Evolutionary conservation across 2,113 vertebrate genomes (phyloP).

Genomic region (Ptilonorhynchus violaceus): DNA sequence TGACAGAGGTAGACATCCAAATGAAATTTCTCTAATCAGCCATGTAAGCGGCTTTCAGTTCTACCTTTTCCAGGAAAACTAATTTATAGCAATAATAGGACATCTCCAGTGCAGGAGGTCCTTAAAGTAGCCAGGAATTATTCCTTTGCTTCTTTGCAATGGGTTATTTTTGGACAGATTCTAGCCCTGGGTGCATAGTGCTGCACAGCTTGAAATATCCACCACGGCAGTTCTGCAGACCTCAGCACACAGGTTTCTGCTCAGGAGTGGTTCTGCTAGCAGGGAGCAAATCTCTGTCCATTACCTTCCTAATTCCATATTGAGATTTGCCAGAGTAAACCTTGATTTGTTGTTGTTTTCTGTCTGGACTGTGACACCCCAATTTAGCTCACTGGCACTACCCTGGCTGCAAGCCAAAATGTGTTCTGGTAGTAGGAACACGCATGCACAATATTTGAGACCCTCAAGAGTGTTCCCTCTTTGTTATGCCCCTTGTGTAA

Average conservation of each 20-base stretch:
- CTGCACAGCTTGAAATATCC: neutral
- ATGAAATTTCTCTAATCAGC: slow-evolving; percentile 5
- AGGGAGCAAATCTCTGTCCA: neutral
- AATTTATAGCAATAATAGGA: neutral
- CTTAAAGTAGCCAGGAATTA: neutral
- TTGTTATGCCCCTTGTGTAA: neutral
- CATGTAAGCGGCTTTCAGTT: slow-evolving; percentile 16
- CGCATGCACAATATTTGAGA: neutral
- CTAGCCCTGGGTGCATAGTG: neutral
- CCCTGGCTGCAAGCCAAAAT: neutral
- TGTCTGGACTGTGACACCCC: neutral
- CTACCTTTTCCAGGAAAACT: neutral
- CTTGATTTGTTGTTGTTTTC: neutral
- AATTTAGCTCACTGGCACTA: neutral
- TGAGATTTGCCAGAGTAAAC: neutral
- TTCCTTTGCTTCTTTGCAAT: neutral
- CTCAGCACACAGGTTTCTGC: neutral
- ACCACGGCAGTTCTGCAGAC: neutral
- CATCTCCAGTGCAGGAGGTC: neutral
- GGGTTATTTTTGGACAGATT: neutral
- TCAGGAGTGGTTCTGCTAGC: neutral
- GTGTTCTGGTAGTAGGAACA: neutral
- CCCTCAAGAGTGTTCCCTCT: neutral
- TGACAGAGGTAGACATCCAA: neutral
- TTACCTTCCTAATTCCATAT: neutral